These are phyloP conservation scores for Drosophila tristis DNA, from an alignment of 1,140 invertebrate species.

Conservation along the genomic window DNA sequence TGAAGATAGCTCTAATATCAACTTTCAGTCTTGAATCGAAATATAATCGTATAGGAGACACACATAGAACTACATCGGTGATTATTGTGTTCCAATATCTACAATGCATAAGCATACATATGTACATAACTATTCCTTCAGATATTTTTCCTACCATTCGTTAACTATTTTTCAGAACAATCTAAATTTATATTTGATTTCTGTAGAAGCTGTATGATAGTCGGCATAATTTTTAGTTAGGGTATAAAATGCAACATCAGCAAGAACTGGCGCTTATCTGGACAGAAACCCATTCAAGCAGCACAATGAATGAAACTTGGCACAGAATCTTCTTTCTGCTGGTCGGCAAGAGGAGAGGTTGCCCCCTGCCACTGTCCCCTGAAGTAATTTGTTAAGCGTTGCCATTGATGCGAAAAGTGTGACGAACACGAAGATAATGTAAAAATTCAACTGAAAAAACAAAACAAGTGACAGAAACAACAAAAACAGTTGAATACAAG, in stretches of 20 bases:
- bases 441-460: slow-evolving; percentile 36
- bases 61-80: too few relatives aligned
- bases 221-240: neutral
- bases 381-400: slow-evolving; percentile 63
- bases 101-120: too few relatives aligned
- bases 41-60: too few relatives aligned
- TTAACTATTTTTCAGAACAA: too few relatives aligned
- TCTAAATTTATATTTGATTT: neutral
- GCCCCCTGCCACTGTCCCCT: slow-evolving; percentile 17
- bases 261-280: slow-evolving; percentile 57
- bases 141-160: too few relatives aligned
- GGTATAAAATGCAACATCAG: slow-evolving; percentile 21
- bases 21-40: too few relatives aligned
- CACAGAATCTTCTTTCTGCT: slow-evolving; percentile 16
- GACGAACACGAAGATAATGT: slow-evolving; percentile 69
- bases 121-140: too few relatives aligned
- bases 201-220: neutral
- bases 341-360: neutral
- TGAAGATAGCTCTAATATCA: too few relatives aligned
- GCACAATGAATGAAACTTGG: slow-evolving; percentile 48
- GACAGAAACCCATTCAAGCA: slow-evolving; percentile 30
- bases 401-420: slow-evolving; percentile 70
- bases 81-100: too few relatives aligned
- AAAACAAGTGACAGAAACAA: slow-evolving; percentile 29
- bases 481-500: neutral